phyloP scores from a whole-genome alignment of 2,797 vertebrate genomes.

The Anniella stebbinsi region DNA sequence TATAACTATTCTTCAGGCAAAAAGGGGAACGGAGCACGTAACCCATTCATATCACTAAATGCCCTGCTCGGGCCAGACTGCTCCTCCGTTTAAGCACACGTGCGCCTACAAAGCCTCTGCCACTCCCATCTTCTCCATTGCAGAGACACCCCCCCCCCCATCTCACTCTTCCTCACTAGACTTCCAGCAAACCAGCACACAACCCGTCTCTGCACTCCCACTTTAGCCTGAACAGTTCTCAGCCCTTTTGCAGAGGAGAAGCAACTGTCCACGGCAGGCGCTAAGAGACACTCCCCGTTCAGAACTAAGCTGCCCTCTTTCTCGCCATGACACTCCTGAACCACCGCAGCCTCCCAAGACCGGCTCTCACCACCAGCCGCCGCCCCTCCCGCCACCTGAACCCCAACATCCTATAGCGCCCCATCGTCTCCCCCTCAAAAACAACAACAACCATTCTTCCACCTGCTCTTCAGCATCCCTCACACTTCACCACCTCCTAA shows the following conservation, averaged over 20 bases:
- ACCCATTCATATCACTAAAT: background rate
- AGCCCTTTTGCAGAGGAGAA: background rate
- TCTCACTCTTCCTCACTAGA: conserved; percentile 14
- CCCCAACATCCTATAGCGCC: background rate
- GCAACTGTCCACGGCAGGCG: background rate
- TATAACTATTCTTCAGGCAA: background rate
- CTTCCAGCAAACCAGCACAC: conserved; percentile 19
- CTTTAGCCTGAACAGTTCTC: too few species aligned
- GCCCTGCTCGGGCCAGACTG: background rate
- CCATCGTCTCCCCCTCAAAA: background rate
- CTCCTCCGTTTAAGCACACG: conserved; percentile 2
- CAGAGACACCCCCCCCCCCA: conserved; percentile 54
- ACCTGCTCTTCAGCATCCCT: background rate
- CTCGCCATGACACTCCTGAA: background rate
- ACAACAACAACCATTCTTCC: background rate
- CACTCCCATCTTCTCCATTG: conserved; percentile 24
- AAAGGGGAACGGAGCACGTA: background rate
- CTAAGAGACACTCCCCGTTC: background rate
- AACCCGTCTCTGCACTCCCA: background rate
- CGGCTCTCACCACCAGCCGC: background rate
- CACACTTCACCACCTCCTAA: background rate
- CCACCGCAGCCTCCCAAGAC: background rate
- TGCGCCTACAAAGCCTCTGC: background rate
- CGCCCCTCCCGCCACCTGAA: background rate
- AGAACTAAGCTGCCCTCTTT: background rate